Conservation (phyloP, 1,140 invertebrate genomes). For the Panagrolaimus sp. region DNA sequence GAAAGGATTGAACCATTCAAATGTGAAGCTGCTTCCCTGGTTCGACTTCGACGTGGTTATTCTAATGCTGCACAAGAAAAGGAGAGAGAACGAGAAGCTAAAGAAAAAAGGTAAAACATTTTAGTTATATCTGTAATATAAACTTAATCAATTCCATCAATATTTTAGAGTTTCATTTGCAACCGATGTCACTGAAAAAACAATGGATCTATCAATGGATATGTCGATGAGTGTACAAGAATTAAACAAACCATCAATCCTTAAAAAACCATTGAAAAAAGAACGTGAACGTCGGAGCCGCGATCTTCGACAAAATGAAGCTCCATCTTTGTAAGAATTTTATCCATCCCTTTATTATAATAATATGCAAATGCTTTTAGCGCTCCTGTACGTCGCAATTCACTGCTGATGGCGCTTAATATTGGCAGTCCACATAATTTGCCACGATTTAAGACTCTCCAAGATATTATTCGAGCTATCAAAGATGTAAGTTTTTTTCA, state of each 20-base stretch:
- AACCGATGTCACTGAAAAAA: slow-evolving; percentile 54
- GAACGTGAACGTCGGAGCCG: slow-evolving; percentile 42
- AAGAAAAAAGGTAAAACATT: slow-evolving; percentile 41
- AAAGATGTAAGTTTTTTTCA: slow-evolving; percentile 42
- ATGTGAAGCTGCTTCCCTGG: slow-evolving; percentile 37
- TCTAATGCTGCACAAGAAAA: slow-evolving; percentile 33
- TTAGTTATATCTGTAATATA: slow-evolving; percentile 2
- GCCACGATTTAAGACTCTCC: slow-evolving; percentile 56
- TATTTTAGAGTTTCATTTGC: slow-evolving; percentile 55
- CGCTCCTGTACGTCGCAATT: slow-evolving; percentile 52
- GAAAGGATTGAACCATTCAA: slow-evolving; percentile 15
- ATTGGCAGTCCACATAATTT: slow-evolving; percentile 56
- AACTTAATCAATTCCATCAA: not conserved
- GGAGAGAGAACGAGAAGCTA: slow-evolving; percentile 26
- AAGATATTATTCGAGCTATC: slow-evolving; percentile 55
- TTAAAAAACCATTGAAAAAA: slow-evolving; percentile 58
- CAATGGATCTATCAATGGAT: slow-evolving; percentile 36
- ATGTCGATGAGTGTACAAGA: slow-evolving; percentile 39
- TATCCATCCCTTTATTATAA: not conserved
- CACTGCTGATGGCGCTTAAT: slow-evolving; percentile 54
- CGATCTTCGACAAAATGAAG: slow-evolving; percentile 51
- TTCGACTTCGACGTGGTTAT: slow-evolving; percentile 29
- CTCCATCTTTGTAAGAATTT: slow-evolving; percentile 47
- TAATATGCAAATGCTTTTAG: slow-evolving; percentile 29
- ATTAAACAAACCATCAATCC: slow-evolving; percentile 40